Evolutionary conservation across 2,888 invertebrate genomes (phyloP), one percentile per base, ranked within the genome.

Genomic region (Pinctada fucata): DNA sequence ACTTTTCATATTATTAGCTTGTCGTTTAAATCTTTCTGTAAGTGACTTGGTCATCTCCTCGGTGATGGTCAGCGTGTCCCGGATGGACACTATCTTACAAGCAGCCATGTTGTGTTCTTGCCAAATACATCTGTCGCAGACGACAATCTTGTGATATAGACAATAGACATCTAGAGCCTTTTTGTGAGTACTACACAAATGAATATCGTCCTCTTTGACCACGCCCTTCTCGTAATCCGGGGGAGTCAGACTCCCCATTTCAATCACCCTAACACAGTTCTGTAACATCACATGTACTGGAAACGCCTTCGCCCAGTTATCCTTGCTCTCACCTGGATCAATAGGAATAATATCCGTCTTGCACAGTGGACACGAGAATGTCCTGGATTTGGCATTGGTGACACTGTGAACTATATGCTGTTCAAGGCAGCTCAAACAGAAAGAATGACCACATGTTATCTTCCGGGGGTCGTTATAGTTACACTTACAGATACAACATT

Each of bases 361-460:
- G 13, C 58, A 58, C 58, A 58, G 13, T 10, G 58, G 58, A 58
- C 58, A 58, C 13, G 13, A 13, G 13, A 58, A 58, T 13, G 58
- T 58, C 58, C 58, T 6, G 13, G 13, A 13, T 58, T 58, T 58
- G 6, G 58, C 6, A 10, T 58, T 13, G 8, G 6, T 58, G 8
- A 58, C 58, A 13, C 8, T 58, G 58, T 58, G 58, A 13, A 58
- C 58, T 10, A 58, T 58, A 58, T 58, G 58, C 13, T 58, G 58
- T 6, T 58, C 8, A 10, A 58, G 13, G 13, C 58, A 58, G 8
- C 13, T 58, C 13, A 58, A 58, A 13, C 58, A 58, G 58, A 58
- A 58, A 10, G 58, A 58, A 58, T 58, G 58, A 58, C 58, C 58
- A 58, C 58, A 58, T 58, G 58, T 58, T 58, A 58, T 58, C 13